Evolutionary conservation across 2,797 vertebrate genomes (phyloP).

Genomic region (Melanotaenia trifasciata): DNA sequence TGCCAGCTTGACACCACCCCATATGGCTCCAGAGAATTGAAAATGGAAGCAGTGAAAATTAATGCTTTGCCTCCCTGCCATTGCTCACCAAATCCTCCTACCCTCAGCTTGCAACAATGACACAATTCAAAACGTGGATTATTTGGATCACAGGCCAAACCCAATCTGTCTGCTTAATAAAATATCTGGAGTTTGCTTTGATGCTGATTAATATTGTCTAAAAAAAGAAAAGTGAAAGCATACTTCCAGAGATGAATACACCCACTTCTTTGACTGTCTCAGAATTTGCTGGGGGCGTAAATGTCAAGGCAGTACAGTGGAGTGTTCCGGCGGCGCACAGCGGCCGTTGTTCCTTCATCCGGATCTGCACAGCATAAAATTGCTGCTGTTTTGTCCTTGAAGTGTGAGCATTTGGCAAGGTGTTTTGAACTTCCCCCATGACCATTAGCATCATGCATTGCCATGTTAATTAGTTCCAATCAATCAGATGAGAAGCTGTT

Average conservation of each 20-base stretch:
- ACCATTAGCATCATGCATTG: conserved; percentile 59
- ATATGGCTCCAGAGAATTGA: conserved; percentile 66
- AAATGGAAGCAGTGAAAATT: conserved; percentile 68
- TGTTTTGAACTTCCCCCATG: conserved; percentile 55
- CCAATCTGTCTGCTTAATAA: conserved; percentile 26
- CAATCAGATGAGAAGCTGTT: conserved; percentile 69
- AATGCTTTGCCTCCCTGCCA: conserved; percentile 45
- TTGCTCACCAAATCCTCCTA: conserved; percentile 15
- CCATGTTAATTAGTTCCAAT: conserved; percentile 72
- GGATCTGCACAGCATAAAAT: conserved; percentile 43
- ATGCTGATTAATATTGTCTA: conserved; percentile 17
- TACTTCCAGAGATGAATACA: conserved; percentile 37
- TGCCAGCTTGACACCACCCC: conserved; percentile 72
- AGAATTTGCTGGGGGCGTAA: conserved; percentile 15
- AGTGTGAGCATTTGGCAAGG: conserved; percentile 47
- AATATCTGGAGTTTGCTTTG: conserved; percentile 31
- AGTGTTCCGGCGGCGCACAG: conserved; percentile 26
- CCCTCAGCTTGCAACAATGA: conserved; percentile 37
- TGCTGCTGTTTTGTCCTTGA: conserved; percentile 67
- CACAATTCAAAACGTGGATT: conserved; percentile 34
- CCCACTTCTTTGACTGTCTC: conserved; percentile 18
- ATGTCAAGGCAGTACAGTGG: conserved; percentile 25
- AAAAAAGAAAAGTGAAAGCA: conserved; percentile 22
- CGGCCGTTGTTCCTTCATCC: conserved; percentile 35
- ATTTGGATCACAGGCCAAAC: conserved; percentile 40